These are phyloP conservation scores for Microplitis mediator DNA, from an alignment of 1,140 invertebrate genomes.

Conservation along the genomic window DNA sequence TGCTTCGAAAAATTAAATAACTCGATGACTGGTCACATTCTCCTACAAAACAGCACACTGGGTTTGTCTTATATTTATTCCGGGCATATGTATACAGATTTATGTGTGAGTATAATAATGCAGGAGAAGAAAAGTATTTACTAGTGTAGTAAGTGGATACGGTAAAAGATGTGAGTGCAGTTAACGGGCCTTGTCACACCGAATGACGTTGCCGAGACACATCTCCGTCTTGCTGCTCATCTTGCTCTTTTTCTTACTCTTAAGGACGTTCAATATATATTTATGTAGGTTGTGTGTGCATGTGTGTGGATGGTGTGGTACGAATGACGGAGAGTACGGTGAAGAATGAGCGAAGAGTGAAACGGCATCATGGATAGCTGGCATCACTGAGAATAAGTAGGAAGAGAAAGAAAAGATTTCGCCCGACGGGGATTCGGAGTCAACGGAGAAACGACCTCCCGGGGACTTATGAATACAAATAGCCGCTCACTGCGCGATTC, in stretches of 20 bases:
- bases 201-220: conserved; percentile 33
- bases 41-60: conserved; percentile 31
- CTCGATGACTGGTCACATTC: conserved; percentile 69
- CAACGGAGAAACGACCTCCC: conserved; percentile 58
- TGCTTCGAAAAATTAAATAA: conserved; percentile 66
- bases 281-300: neutral
- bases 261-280: neutral
- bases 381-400: conserved; percentile 1
- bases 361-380: conserved; percentile 4
- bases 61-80: conserved; percentile 7
- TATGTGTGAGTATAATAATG: too few relatives aligned
- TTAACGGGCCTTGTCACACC: conserved; percentile 36
- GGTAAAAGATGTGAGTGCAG: conserved; percentile 3
- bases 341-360: conserved; percentile 13
- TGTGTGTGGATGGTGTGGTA: neutral
- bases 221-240: conserved; percentile 6
- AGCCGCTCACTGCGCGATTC: conserved; percentile 61
- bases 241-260: neutral
- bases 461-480: conserved; percentile 65
- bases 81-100: conserved; percentile 10
- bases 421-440: conserved; percentile 12
- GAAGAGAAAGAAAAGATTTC: conserved; percentile 8
- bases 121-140: neutral
- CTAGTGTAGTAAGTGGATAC: too few relatives aligned
- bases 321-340: neutral